These are phyloP conservation scores for Cryptophagus acutangulus DNA, from an alignment of 2,888 invertebrate genomes.

Conservation along the genomic window DNA sequence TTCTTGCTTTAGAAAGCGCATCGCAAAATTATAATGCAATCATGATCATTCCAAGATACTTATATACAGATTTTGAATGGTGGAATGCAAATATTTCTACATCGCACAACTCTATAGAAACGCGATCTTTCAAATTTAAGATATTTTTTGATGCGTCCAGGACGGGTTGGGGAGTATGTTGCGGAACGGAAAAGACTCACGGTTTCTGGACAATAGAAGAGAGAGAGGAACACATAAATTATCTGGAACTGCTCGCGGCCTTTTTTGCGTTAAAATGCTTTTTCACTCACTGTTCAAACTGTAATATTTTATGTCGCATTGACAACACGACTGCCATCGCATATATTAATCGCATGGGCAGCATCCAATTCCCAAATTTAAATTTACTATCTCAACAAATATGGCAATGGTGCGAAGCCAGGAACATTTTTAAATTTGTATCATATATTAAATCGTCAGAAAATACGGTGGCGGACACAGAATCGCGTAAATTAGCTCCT, in stretches of 20 bases:
- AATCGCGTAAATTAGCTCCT: neutral
- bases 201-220: conserved; percentile 5
- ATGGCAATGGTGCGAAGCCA: too few relatives aligned
- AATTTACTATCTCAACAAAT: too few relatives aligned
- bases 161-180: conserved; percentile 9
- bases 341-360: neutral
- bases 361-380: too few relatives aligned
- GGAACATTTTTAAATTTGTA: too few relatives aligned
- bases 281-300: neutral
- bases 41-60: neutral
- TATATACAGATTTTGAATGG: conserved; percentile 5
- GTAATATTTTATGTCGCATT: conserved; percentile 25
- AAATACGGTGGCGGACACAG: too few relatives aligned
- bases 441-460: too few relatives aligned
- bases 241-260: conserved; percentile 9
- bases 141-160: conserved; percentile 10
- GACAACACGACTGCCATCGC: conserved; percentile 28
- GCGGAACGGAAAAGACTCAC: neutral
- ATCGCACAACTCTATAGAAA: neutral
- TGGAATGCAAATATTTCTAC: conserved; percentile 3
- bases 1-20: conserved; percentile 9
- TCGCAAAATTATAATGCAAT: conserved; percentile 11
- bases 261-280: conserved; percentile 11
- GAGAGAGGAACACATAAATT: conserved; percentile 7
- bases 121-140: neutral